These are phyloP conservation scores for Nothura maculosa DNA, from an alignment of 2,797 vertebrate species.

Conservation along the genomic window DNA sequence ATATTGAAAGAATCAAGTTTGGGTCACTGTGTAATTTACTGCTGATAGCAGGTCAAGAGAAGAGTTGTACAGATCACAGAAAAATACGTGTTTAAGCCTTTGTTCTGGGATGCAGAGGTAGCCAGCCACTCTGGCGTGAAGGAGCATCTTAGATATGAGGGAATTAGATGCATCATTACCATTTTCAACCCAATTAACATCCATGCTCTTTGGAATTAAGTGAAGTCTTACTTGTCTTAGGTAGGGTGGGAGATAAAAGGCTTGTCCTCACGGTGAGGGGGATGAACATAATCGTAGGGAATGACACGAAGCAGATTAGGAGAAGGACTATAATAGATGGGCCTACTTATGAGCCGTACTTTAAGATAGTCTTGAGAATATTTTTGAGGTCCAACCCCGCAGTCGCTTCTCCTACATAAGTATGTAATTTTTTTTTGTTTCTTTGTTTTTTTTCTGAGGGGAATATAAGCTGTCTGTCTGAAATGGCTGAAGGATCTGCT, in stretches of 20 bases:
- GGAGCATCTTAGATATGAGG: neutral
- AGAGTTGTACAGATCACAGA: neutral
- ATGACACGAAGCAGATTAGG: constrained; percentile 3
- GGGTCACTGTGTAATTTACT: neutral
- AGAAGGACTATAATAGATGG: constrained; percentile 34
- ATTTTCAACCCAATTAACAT: constrained; percentile 62
- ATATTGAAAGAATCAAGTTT: neutral
- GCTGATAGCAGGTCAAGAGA: neutral
- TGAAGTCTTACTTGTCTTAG: constrained; percentile 5
- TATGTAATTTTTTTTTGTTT: too few relatives aligned
- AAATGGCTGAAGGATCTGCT: neutral
- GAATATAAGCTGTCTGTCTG: neutral
- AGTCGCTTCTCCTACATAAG: neutral
- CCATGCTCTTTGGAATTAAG: constrained; percentile 4
- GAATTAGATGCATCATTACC: constrained; percentile 46
- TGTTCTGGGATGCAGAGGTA: neutral
- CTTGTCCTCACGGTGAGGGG: neutral
- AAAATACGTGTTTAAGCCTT: neutral
- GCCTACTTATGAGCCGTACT: neutral
- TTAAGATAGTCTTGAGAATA: neutral
- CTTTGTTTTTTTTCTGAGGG: neutral
- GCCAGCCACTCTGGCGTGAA: neutral
- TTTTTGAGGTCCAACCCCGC: neutral
- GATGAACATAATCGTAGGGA: neutral
- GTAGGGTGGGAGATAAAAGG: neutral